Base-by-base conservation (phyloP, 2,113 vertebrate species). In the Lampris megalopsis region DNA sequence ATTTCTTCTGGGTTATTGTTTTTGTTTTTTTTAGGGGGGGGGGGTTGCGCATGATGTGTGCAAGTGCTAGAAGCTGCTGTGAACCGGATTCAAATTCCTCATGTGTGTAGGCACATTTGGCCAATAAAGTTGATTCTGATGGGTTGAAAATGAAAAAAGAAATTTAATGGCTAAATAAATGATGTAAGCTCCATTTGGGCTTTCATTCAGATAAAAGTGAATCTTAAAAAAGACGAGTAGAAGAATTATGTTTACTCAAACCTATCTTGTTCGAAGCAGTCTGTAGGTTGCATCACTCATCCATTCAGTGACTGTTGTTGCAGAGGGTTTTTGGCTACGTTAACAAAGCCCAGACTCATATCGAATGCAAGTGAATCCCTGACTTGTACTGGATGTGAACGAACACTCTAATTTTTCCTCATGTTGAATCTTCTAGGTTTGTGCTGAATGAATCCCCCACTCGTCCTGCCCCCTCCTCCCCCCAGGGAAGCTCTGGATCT, bases 401-500 rank as follows among this genome's bases (percentile, higher is more conserved):
- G 6, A 48, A 42, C 4, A 5, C 6, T 65, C 5, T 62, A 10
- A 69, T 6, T 45, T 60, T 0, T 66, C 42, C 10, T 66, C 1
- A 42, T 6, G 35, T 49, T 0, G 60, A 3, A 2, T 54, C 4
- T 6, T 63, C 2, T 81, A 99, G 97, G 92, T 99, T 97, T 68
- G 97, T 99, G 74, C 85, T 99, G 87, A 98, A 96, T 89, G 97
- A 98, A 92, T 96, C 96, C 79, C 96, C 96, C 68, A 96, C 94
- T 88, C 96, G 97, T 64, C 96, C 97, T 37, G 94, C 94, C 1
- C 67, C 95, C 9, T 92, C 97, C 47, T 94, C 93, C 0, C 93
- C 95, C 69, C 97, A 97, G 90, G 95, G 96, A 57, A n/a, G 82
- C 9, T 37, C 87, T 65, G 84, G 57, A 2, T 89, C 92, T 6